phyloP scores from a whole-genome alignment of 2,797 vertebrate species.

The Hyperoplus immaculatus region DNA sequence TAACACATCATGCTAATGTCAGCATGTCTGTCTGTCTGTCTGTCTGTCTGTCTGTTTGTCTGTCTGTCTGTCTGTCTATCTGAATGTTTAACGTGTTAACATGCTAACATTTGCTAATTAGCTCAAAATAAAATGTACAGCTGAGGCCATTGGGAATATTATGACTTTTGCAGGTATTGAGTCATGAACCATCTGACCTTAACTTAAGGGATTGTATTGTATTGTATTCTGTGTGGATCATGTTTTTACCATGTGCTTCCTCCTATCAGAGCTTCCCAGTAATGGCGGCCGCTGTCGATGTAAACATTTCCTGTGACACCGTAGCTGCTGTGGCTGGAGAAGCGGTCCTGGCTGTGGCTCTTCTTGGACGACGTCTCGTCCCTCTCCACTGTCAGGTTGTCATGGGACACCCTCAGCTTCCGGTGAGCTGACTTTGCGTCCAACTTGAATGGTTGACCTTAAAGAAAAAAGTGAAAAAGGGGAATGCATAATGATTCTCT shows the following conservation, averaged over 20 bases:
- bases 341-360: slow-evolving; percentile 95
- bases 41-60: no score
- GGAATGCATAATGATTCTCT: not conserved
- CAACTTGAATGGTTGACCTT: slow-evolving; percentile 98
- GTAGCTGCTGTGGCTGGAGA: slow-evolving; percentile 96
- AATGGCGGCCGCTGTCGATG: slow-evolving; percentile 98
- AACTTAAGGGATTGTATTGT: not conserved
- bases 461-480: slow-evolving; percentile 5
- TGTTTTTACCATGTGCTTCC: slow-evolving; percentile 95
- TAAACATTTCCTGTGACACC: slow-evolving; percentile 96
- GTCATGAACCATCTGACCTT: not conserved
- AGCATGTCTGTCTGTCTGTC: not conserved
- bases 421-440: slow-evolving; percentile 97
- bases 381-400: slow-evolving; percentile 96
- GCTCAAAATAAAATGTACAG: not conserved
- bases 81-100: not conserved
- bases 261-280: slow-evolving; percentile 98
- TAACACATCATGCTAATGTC: not conserved
- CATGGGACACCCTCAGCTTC: slow-evolving; percentile 96
- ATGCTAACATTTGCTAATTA: not conserved
- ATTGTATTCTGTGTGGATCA: not conserved
- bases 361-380: slow-evolving; percentile 98
- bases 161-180: no score
- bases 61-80: no score
- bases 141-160: not conserved